Conservation (phyloP, 2,888 invertebrate species). For the Ichneumon xanthorius region DNA sequence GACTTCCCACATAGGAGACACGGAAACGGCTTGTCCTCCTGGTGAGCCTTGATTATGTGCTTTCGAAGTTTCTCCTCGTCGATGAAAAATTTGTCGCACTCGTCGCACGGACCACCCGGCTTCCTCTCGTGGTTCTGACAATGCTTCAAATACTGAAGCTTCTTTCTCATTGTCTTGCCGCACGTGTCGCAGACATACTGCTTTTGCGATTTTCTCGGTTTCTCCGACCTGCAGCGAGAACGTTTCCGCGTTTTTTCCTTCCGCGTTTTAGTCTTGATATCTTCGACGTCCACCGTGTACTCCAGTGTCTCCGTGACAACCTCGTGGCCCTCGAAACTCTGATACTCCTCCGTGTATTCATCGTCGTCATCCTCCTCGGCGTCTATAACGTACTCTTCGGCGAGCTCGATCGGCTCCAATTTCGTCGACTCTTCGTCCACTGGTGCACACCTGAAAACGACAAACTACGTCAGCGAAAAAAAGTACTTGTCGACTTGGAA, state of each 20-base stretch:
- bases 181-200: conserved; percentile 76
- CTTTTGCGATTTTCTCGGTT: conserved; percentile 46
- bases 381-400: conserved; percentile 51
- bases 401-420: conserved; percentile 43
- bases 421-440: conserved; percentile 40
- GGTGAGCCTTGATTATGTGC: conserved; percentile 86
- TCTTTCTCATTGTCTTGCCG: conserved; percentile 72
- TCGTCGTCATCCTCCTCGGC: conserved; percentile 36
- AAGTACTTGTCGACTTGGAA: conserved; percentile 16
- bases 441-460: conserved; percentile 71
- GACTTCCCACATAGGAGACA: conserved; percentile 86
- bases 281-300: conserved; percentile 65
- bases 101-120: conserved; percentile 79
- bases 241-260: conserved; percentile 41
- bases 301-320: conserved; percentile 58
- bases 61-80: conserved; percentile 85
- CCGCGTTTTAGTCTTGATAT: conserved; percentile 48
- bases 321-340: conserved; percentile 39
- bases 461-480: conserved; percentile 68
- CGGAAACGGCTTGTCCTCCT: conserved; percentile 86
- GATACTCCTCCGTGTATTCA: conserved; percentile 28
- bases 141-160: conserved; percentile 72
- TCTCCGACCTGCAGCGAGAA: neutral
- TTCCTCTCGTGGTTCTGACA: conserved; percentile 72
- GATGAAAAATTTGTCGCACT: conserved; percentile 85